Evolutionary conservation across 2,888 invertebrate species (phyloP), one percentile per base, ranked within the genome.

Genomic region (Eilema depressum): DNA sequence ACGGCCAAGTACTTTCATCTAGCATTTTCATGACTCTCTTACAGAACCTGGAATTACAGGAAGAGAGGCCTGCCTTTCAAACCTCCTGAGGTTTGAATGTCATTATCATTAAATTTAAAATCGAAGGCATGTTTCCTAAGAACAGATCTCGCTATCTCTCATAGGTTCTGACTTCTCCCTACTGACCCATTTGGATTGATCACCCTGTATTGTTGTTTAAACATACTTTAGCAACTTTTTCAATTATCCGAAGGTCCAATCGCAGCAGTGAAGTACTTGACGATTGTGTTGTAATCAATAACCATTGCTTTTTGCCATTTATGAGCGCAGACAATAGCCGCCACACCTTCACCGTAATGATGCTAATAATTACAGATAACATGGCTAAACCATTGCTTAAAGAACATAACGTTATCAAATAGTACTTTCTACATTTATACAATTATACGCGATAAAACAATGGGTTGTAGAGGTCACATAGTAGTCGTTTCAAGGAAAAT

Each of bases 291-390:
- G 56, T 56, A 68, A 47, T 33, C 70, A 23, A 68, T 53, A 76
- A 68, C 69, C 74, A 66, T 74, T 69, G 76, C 69, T 69, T 78
- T 72, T 75, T 20, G 67, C 53, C 41, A 17, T 60, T 47, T 47
- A 61, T 68, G 59, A 67, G 4, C 33, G 28, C 66, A 37, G 30
- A 63, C 70, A 75, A 72, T 66, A 53, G 56, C 23, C n/a, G 53
- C 10, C 20, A 53, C n/a, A n/a, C 53, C 53, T n/a, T 53, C 20
- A 4, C 47, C 1, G 4, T 20, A 20, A 4, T 53, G n/a, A 53
- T 53, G 53, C n/a, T 20, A n/a, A n/a, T 47, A n/a, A 53, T n/a
- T 53, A 3, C n/a, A 20, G n/a, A 53, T 53, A 53, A 53, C 8
- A n/a, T 53, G 17, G 20, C 53, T 20, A n/a, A 47, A n/a, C 8